These are phyloP conservation scores for Thecocarcelia acutangulata DNA, from an alignment of 2,888 invertebrate species.

Conservation along the genomic window DNA sequence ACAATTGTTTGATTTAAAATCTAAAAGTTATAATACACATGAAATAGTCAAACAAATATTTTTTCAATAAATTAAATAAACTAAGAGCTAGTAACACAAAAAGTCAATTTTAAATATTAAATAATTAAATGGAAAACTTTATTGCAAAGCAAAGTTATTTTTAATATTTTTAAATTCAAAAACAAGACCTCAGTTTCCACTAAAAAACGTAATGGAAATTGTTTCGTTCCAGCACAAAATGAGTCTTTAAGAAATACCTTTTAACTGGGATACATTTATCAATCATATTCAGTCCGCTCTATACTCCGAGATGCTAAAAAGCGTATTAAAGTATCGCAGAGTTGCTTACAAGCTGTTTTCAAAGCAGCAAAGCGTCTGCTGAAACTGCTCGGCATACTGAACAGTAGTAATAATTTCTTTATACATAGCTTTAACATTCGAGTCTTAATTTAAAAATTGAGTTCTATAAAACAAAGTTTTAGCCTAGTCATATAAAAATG, in stretches of 20 bases:
- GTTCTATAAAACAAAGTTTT: not conserved
- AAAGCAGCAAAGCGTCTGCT: no score
- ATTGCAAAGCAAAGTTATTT: conserved; percentile 1
- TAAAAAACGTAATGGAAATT: not conserved
- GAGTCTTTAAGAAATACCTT: no score
- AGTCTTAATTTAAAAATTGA: conserved; percentile 57
- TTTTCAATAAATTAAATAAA: conserved; percentile 63
- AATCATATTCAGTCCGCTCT: no score
- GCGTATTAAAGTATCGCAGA: no score
- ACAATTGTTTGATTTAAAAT: conserved; percentile 48
- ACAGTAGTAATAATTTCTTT: not conserved
- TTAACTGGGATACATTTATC: no score
- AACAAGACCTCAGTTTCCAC: not conserved
- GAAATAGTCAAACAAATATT: conserved; percentile 27
- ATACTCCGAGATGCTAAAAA: no score
- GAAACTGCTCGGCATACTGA: no score
- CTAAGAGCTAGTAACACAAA: conserved; percentile 63
- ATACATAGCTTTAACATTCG: conserved; percentile 68
- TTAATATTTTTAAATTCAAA: conserved; percentile 2
- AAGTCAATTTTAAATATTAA: conserved; percentile 37
- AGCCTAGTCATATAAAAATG: conserved; percentile 1
- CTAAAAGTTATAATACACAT: conserved; percentile 44
- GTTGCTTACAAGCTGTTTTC: no score
- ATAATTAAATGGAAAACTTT: conserved; percentile 2
- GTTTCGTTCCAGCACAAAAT: no score